Percentiles rank a stretch among this genome's conserved stretches.
phyloP scores from a whole-genome alignment of 1,140 invertebrate species.

The Tribolium castaneum region DNA sequence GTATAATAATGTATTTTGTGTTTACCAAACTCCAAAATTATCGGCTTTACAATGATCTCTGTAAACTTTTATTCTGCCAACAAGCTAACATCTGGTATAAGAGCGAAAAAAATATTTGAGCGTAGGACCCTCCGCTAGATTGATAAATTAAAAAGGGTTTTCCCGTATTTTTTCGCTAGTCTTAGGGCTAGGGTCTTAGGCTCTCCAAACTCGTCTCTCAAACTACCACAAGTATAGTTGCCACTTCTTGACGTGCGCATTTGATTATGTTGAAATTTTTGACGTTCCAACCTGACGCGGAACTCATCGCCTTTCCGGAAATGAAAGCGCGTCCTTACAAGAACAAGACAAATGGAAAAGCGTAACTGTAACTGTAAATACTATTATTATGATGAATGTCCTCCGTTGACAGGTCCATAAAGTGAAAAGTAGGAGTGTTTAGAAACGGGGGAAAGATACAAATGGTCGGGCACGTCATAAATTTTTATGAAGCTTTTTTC shows the following conservation, averaged over 20 bases:
- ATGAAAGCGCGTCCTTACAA: conserved; percentile 29
- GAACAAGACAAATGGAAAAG: conserved; percentile 41
- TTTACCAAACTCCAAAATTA: no score
- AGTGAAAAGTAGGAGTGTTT: conserved; percentile 45
- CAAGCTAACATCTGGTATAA: no score
- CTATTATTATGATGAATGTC: conserved; percentile 42
- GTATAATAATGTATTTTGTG: no score
- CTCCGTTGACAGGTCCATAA: conserved; percentile 36
- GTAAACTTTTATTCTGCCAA: no score
- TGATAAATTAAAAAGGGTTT: no score
- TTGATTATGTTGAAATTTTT: neutral
- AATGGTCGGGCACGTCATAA: conserved; percentile 40
- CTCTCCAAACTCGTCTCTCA: no score
- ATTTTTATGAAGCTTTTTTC: conserved; percentile 40
- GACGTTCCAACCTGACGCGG: neutral
- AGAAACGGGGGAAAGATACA: conserved; percentile 40
- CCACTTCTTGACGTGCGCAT: neutral
- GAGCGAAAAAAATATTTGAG: no score
- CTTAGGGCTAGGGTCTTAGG: no score
- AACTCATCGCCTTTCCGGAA: conserved; percentile 1
- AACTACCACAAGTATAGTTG: no score
- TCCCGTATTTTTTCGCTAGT: no score
- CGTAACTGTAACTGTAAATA: conserved; percentile 37
- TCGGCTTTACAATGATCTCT: no score
- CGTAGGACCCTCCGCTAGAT: no score